Percentiles rank a stretch among this genome's conserved stretches.
Evolutionary conservation across 2,888 invertebrate genomes (phyloP).

Genomic region (Ornithoptera alexandrae): DNA sequence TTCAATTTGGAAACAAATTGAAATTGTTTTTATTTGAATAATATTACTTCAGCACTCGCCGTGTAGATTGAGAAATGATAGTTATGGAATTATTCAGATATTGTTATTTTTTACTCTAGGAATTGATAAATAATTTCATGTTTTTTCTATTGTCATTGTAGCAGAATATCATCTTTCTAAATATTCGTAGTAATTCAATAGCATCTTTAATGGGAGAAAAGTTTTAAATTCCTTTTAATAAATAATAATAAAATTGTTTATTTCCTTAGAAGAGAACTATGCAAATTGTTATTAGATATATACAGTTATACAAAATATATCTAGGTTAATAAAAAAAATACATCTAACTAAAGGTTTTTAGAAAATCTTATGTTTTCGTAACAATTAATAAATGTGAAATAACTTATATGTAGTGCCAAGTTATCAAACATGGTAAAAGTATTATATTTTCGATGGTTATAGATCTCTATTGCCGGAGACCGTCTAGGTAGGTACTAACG

Average conservation of each 20-base stretch:
- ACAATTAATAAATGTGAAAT: no score
- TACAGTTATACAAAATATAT: background rate
- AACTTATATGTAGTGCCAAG: no score
- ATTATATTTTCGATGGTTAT: no score
- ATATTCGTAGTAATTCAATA: background rate
- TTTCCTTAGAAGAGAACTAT: no score
- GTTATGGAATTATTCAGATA: constrained; percentile 50
- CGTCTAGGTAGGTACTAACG: no score
- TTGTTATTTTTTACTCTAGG: constrained; percentile 29
- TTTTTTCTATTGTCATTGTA: background rate
- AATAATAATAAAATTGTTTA: background rate
- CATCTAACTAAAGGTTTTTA: background rate
- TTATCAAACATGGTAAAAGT: no score
- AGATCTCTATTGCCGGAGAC: no score
- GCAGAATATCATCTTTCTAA: background rate
- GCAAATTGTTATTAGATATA: background rate
- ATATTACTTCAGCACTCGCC: constrained; percentile 57
- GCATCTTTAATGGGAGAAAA: background rate
- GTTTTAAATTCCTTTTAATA: background rate
- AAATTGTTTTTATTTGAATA: constrained; percentile 81
- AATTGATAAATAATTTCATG: constrained; percentile 10
- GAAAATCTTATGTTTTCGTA: no score
- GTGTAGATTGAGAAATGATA: constrained; percentile 43
- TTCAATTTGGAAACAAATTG: constrained; percentile 81
- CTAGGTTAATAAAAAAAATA: background rate